Evolutionary conservation across 2,797 vertebrate genomes (phyloP), one percentile per base, ranked within the genome.

Genomic region (Myotis vivesi): DNA sequence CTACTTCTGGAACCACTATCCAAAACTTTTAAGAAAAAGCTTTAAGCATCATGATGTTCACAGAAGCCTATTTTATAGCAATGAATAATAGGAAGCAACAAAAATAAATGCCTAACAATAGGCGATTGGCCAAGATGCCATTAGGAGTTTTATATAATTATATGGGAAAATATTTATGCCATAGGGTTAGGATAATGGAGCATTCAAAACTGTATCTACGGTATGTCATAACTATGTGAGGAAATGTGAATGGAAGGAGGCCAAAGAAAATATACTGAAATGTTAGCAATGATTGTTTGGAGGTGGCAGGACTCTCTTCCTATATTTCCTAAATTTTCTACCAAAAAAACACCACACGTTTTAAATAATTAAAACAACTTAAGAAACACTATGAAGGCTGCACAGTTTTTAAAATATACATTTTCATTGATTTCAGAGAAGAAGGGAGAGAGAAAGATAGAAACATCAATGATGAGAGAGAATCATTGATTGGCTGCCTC

Each of bases 1-100:
- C 81, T 90, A 44, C 57, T 91, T 96, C 76, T 96, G 66, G 55
- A 95, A 92, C 81, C 33, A 77, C 44, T 57, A 87, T 55, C 20
- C 6, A 87, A 85, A 94, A 91, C 76, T 71, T 92, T 91, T 92
- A 86, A 73, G 75, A 91, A 92, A 95, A 94, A 57, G 11, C 44
- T 59, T 53, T 89, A 84, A 91, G 76, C 20, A 81, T 8, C 9
- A 62, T 11, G 25, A 68, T 33, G 33, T 88, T 93, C 25, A 23
- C 53, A 94, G 94, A 66, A 91, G 28, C 16, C 64, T 84, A 75
- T 86, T 88, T 95, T 92, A 38, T 91, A 92, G 55, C 3, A 69
- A 5, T 22, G 38, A 83, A 87, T 75, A 85, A 86, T 28, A 44
- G 66, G 30, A 96, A 93, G 80, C 25, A 82, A 76, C 12, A 57